These are phyloP conservation scores for Leptinotarsa undecemlineata DNA, from an alignment of 1,140 invertebrate species.

Conservation along the genomic window DNA sequence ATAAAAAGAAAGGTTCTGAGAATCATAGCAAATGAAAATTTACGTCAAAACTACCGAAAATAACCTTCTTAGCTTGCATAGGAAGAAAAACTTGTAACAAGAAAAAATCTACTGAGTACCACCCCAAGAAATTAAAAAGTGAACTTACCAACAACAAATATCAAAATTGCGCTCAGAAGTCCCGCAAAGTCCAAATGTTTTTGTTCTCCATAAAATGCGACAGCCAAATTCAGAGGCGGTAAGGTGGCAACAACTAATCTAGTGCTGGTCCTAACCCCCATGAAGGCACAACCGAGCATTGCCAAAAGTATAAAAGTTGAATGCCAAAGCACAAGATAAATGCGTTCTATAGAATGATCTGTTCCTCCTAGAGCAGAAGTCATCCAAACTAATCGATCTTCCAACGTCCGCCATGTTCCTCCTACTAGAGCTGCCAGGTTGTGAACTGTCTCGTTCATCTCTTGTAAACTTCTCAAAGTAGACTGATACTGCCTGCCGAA, in stretches of 20 bases:
- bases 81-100: too few species aligned
- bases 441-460: conserved; percentile 65
- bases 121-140: background rate
- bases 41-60: too few species aligned
- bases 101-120: too few species aligned
- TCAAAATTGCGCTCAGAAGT: conserved; percentile 33
- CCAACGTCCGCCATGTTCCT: conserved; percentile 58
- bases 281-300: conserved; percentile 52
- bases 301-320: conserved; percentile 45
- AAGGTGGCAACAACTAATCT: conserved; percentile 44
- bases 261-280: conserved; percentile 42
- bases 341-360: conserved; percentile 47
- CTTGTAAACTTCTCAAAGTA: conserved; percentile 63
- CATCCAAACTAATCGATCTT: conserved; percentile 64
- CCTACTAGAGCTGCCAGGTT: conserved; percentile 60
- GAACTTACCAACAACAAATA: conserved; percentile 44
- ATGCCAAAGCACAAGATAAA: conserved; percentile 50
- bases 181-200: conserved; percentile 37
- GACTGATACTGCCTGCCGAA: conserved; percentile 61
- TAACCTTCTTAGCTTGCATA: too few species aligned
- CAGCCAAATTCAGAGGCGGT: conserved; percentile 47
- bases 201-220: conserved; percentile 41
- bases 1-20: background rate
- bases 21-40: too few species aligned
- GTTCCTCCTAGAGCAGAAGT: conserved; percentile 59